Base-by-base conservation (phyloP, 2,113 vertebrate genomes). In the Muscicapa adusta region DNA sequence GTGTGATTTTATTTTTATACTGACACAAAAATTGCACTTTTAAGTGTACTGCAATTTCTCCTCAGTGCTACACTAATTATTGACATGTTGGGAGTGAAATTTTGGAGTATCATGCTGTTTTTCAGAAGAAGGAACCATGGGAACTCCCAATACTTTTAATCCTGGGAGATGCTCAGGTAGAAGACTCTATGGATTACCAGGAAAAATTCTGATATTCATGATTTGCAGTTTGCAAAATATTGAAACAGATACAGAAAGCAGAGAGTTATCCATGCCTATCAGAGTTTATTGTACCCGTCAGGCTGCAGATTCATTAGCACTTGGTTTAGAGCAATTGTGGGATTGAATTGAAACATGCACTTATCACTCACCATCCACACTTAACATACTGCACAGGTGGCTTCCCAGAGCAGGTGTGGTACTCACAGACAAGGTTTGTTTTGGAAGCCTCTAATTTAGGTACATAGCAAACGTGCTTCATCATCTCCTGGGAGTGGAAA, bases 51-150 rank as follows among this genome's bases (percentile, higher is more conserved):
- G 40, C 61, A 89, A 74, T 88, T 94, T 78, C 36, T 74, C 28
- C 50, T 91, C 57, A 20, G 51, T 54, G 18, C 91, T 91, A 58
- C 12, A 12, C 28, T 82, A 40, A 73, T 74, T 89, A 78, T 33
- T 62, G 61, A 36, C 36, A 72, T 14, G 24, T 26, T 65, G 25
- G 18, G 31, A 73, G 61, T 61, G 56, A 92, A 93, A 84, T 4
- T 58, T 89, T 54, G 20, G 66, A 63, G 34, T 72, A 51, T 50
- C 48, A 33, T 14, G 26, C 43, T 89, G 23, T 36, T 84, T 85
- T 78, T n/a, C 33, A 72, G 65, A 91, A 50, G 13, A 0, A 0
- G 22, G 12, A 90, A 61, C 14, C 22, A 23, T 6, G 22, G 8
- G 28, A 84, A 5, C 13, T 89, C 33, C 24, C 34, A 66, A 20